Conservation (phyloP, 2,113 vertebrate species). For the Burhinus bistriatus region DNA sequence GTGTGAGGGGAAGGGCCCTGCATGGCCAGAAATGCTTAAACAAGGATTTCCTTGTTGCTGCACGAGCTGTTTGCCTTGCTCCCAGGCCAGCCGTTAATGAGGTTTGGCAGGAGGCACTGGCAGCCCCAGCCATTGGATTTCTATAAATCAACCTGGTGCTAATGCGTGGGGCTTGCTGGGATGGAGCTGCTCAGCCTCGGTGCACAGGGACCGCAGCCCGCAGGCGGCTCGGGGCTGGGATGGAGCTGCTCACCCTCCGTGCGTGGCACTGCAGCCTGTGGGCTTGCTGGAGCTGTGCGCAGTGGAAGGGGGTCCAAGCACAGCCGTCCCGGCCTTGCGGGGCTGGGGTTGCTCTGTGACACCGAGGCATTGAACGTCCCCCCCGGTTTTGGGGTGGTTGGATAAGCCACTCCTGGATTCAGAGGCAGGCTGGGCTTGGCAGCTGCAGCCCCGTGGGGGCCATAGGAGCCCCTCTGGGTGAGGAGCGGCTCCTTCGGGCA, state of each 20-base stretch:
- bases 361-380: rapidly evolving
- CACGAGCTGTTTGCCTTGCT: constrained; percentile 64
- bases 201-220: rapidly evolving
- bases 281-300: rapidly evolving
- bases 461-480: background rate
- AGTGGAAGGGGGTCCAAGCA: rapidly evolving
- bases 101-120: constrained; percentile 50
- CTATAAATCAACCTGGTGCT: constrained; percentile 53
- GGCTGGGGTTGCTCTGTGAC: background rate
- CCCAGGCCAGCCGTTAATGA: constrained; percentile 56
- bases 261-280: rapidly evolving
- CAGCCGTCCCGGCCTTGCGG: rapidly evolving
- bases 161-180: background rate
- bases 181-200: background rate
- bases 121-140: constrained; percentile 46
- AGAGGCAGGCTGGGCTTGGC: background rate
- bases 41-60: constrained; percentile 73
- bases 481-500: no score
- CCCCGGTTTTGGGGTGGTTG: rapidly evolving
- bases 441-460: background rate
- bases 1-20: background rate
- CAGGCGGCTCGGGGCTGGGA: background rate
- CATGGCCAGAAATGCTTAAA: constrained; percentile 55
- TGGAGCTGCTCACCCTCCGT: background rate
- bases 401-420: no score